phyloP scores from a whole-genome alignment of 2,888 invertebrate genomes.

The Venusia cambrica region DNA sequence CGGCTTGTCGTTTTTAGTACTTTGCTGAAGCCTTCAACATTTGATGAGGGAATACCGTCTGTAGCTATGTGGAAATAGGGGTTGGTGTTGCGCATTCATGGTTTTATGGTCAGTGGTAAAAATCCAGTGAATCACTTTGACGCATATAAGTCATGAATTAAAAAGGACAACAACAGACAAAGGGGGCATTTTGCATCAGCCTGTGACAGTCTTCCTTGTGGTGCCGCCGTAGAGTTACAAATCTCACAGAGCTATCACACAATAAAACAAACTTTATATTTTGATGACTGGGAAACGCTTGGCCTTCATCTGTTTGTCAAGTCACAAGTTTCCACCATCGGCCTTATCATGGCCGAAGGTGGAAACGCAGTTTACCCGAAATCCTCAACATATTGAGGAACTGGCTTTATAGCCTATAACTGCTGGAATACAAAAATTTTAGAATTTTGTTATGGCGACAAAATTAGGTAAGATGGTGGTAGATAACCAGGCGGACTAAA shows the following conservation, averaged over 20 bases:
- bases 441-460: too few species aligned
- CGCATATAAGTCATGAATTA: slow-evolving; percentile 78
- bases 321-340: too few species aligned
- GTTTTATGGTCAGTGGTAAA: slow-evolving; percentile 38
- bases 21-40: slow-evolving; percentile 29
- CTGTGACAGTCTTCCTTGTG: slow-evolving; percentile 74
- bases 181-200: slow-evolving; percentile 76
- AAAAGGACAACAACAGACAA: slow-evolving; percentile 77
- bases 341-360: too few species aligned
- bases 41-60: slow-evolving; percentile 13
- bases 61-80: slow-evolving; percentile 13
- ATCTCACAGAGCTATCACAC: slow-evolving; percentile 36
- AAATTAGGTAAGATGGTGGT: too few species aligned
- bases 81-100: slow-evolving; percentile 16
- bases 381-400: too few species aligned
- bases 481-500: too few species aligned
- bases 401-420: too few species aligned
- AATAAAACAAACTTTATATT: slow-evolving; percentile 3
- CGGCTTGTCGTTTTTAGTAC: slow-evolving; percentile 40
- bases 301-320: too few species aligned
- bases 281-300: too few species aligned
- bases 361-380: too few species aligned
- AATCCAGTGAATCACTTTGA: slow-evolving; percentile 69
- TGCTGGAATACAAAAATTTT: too few species aligned
- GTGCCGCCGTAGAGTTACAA: slow-evolving; percentile 55